phyloP scores from a whole-genome alignment of 2,797 vertebrate species.

The Neostethus bicornis region DNA sequence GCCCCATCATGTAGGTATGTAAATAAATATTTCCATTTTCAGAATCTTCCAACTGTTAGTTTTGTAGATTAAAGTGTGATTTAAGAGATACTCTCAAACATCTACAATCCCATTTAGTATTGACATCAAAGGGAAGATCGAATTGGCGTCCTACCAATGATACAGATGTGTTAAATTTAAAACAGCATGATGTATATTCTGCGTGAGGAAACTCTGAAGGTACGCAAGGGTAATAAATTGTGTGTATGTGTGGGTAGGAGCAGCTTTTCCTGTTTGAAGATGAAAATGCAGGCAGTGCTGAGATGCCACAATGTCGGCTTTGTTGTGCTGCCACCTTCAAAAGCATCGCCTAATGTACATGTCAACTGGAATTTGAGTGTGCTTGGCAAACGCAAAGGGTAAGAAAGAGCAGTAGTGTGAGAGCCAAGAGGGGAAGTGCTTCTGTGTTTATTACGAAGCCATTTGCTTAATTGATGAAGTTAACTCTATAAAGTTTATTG shows the following conservation, averaged over 20 bases:
- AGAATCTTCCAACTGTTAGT: too few relatives aligned
- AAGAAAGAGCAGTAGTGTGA: constrained; percentile 2
- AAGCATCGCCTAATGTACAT: constrained; percentile 40
- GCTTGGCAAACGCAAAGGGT: constrained; percentile 32
- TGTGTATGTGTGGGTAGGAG: constrained; percentile 14
- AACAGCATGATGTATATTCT: constrained; percentile 41
- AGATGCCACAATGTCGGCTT: constrained; percentile 51
- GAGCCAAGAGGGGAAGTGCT: constrained; percentile 9
- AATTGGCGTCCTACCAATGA: too few relatives aligned
- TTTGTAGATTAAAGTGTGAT: background rate
- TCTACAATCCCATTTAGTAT: background rate
- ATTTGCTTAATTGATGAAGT: constrained; percentile 60
- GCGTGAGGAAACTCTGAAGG: constrained; percentile 35
- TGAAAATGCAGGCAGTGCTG: constrained; percentile 41
- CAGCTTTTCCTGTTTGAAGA: constrained; percentile 6
- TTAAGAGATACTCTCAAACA: background rate
- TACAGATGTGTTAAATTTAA: constrained; percentile 18
- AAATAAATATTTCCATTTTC: too few relatives aligned
- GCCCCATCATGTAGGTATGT: too few relatives aligned
- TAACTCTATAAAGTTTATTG: constrained; percentile 48
- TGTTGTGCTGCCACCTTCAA: constrained; percentile 42
- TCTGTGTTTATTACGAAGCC: constrained; percentile 48
- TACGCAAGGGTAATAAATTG: constrained; percentile 46
- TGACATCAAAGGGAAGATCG: too few relatives aligned
- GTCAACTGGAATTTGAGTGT: constrained; percentile 40